Evolutionary conservation across 2,797 vertebrate genomes (phyloP).

Genomic region (Melanotaenia nigrans): DNA sequence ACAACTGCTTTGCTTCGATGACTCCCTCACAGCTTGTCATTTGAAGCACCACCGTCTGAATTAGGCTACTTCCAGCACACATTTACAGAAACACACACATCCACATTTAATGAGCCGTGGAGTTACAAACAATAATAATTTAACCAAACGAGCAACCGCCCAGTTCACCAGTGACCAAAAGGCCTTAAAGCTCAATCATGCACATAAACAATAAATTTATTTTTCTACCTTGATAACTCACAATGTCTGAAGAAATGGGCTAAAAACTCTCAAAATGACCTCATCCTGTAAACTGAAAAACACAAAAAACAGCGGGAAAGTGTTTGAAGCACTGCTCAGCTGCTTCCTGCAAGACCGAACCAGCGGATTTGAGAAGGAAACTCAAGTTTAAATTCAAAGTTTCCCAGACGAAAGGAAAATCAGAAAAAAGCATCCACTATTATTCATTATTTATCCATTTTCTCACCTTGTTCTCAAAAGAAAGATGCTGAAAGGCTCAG

Average conservation of each 20-base stretch:
- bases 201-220: background rate
- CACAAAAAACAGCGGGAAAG: background rate
- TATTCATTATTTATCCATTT: no score
- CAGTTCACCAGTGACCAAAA: background rate
- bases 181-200: background rate
- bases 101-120: constrained; percentile 25
- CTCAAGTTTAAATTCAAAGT: background rate
- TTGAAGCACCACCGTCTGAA: constrained; percentile 41
- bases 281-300: background rate
- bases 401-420: no score
- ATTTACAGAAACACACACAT: constrained; percentile 17
- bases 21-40: constrained; percentile 45
- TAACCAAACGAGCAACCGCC: constrained; percentile 26
- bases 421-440: no score
- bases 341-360: background rate
- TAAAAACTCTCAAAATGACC: background rate
- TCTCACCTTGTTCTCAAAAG: no score
- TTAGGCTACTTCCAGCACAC: constrained; percentile 18
- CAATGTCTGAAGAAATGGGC: background rate
- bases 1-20: constrained; percentile 34
- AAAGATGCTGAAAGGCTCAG: no score
- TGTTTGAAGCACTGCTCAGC: background rate
- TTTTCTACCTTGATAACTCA: background rate
- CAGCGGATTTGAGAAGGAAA: background rate
- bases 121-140: constrained; percentile 38